Evolutionary conservation across 2,888 invertebrate genomes (phyloP).

Genomic region (Argyresthia albistria): DNA sequence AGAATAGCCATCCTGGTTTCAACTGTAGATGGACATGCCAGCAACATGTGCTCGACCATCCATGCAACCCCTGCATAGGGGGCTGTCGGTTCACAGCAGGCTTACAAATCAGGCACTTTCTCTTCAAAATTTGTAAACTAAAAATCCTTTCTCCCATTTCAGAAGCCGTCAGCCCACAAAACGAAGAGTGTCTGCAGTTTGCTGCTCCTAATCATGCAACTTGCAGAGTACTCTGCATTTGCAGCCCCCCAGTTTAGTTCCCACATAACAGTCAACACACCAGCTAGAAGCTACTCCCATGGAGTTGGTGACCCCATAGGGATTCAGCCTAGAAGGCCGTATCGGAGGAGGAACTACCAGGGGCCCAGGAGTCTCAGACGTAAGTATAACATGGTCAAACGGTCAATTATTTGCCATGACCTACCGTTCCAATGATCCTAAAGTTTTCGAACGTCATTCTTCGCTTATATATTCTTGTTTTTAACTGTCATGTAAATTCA

Average conservation of each 20-base stretch:
- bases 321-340: constrained; percentile 18
- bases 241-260: constrained; percentile 51
- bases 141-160: not conserved
- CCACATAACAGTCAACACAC: constrained; percentile 58
- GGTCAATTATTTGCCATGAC: too few species aligned
- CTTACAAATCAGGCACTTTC: too few species aligned
- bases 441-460: too few species aligned
- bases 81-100: too few species aligned
- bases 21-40: too few species aligned
- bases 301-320: constrained; percentile 57
- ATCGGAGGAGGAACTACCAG: constrained; percentile 14
- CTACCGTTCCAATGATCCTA: too few species aligned
- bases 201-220: constrained; percentile 23
- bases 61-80: too few species aligned
- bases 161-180: not conserved
- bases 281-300: constrained; percentile 52
- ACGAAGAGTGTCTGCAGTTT: constrained; percentile 13
- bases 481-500: too few species aligned
- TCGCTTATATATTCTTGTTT: too few species aligned
- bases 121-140: too few species aligned
- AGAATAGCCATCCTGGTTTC: too few species aligned
- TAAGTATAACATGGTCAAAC: constrained; percentile 16
- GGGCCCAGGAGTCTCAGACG: constrained; percentile 11
- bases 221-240: constrained; percentile 18
- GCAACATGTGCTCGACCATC: too few species aligned